Conservation (phyloP, 2,888 invertebrate species). For the Amphipyra tragopoginis region DNA sequence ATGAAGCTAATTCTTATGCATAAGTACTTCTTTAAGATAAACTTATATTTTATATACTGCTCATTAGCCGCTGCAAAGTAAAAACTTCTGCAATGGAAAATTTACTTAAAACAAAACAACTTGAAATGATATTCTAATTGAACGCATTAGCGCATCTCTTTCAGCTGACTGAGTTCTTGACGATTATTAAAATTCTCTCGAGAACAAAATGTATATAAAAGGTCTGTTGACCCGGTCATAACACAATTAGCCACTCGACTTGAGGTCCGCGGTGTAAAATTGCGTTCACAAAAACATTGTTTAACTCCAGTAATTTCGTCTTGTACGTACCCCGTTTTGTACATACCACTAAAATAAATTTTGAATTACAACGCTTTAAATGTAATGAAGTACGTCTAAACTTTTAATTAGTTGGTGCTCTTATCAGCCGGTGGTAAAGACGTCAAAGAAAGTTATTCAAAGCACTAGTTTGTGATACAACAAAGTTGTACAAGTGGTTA, state of each 20-base stretch:
- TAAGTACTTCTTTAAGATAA: not conserved
- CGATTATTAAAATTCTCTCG: conserved; percentile 55
- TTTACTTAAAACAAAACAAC: not conserved
- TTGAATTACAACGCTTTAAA: conserved; percentile 43
- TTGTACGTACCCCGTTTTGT: conserved; percentile 29
- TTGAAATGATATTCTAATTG: conserved; percentile 16
- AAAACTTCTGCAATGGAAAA: not conserved
- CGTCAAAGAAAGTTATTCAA: conserved; percentile 52
- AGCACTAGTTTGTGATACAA: conserved; percentile 48
- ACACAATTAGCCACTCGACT: conserved; percentile 62
- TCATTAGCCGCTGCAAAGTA: not conserved
- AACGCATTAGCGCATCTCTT: conserved; percentile 30
- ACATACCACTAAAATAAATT: conserved; percentile 22
- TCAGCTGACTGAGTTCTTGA: conserved; percentile 37
- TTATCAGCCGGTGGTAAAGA: conserved; percentile 37
- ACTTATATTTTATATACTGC: not conserved
- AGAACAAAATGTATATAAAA: conserved; percentile 54
- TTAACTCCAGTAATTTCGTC: conserved; percentile 23
- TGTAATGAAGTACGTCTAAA: conserved; percentile 39
- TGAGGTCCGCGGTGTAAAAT: conserved; percentile 28
- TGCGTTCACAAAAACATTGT: conserved; percentile 28
- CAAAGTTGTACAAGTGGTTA: conserved; percentile 35
- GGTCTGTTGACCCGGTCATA: conserved; percentile 64
- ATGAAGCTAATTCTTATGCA: conserved; percentile 1
- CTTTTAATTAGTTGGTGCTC: conserved; percentile 54